Percentiles rank a stretch among this genome's conserved stretches.
These are phyloP conservation scores for Aspiorhynchus laticeps DNA, from an alignment of 2,113 vertebrate genomes.

Conservation along the genomic window DNA sequence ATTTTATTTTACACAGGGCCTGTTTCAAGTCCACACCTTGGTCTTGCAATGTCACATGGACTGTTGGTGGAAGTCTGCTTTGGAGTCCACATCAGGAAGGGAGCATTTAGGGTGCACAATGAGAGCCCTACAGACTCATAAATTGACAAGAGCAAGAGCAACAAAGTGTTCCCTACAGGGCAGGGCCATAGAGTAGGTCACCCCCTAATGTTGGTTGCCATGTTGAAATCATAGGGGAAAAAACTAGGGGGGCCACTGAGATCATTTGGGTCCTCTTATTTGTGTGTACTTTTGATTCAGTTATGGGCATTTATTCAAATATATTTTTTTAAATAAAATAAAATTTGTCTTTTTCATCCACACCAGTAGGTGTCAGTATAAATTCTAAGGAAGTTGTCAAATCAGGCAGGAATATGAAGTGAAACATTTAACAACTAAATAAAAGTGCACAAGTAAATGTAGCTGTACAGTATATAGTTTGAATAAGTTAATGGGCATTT, in stretches of 20 bases:
- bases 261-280: not conserved
- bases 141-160: not conserved
- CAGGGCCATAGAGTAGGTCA: not conserved
- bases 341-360: too few species aligned
- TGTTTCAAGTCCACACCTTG: not conserved
- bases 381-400: too few species aligned
- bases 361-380: too few species aligned
- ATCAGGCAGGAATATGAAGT: too few species aligned
- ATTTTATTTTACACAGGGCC: not conserved
- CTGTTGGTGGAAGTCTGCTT: not conserved
- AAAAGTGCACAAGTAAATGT: too few species aligned
- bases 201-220: not conserved
- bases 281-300: not conserved
- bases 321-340: not conserved
- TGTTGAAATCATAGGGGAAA: not conserved
- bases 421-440: too few species aligned
- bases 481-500: not conserved
- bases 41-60: not conserved
- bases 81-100: not conserved
- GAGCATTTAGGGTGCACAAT: not conserved
- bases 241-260: not conserved
- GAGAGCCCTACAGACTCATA: not conserved
- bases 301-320: not conserved
- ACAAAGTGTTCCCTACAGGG: not conserved
- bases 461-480: not conserved